Percentiles rank a stretch among this genome's conserved stretches.
Conservation (phyloP, 1,140 invertebrate species). For the Drosophila pseudoobscura region DNA sequence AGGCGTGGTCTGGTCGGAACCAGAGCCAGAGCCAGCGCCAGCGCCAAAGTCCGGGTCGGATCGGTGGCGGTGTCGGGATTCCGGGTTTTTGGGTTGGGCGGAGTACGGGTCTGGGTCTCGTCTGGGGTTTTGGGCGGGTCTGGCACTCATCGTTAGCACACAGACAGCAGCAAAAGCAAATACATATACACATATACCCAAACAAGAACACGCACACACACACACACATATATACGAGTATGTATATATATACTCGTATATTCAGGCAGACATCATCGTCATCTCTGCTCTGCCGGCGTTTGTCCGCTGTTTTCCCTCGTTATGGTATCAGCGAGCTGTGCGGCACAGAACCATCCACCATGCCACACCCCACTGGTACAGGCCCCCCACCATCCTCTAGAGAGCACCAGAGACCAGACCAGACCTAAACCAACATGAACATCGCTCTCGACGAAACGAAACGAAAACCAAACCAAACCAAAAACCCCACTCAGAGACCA, state of each 20-base stretch:
- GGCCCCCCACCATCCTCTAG: no score
- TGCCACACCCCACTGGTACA: conserved; percentile 5
- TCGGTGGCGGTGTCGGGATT: background rate
- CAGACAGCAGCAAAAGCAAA: conserved; percentile 25
- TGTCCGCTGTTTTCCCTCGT: no score
- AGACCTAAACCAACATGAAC: background rate
- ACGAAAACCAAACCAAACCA: conserved; percentile 38
- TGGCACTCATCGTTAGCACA: conserved; percentile 47
- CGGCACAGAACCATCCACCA: no score
- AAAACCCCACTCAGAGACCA: conserved; percentile 43
- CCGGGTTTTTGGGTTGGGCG: conserved; percentile 18
- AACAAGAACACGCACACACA: conserved; percentile 7
- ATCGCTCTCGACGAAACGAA: conserved; percentile 22
- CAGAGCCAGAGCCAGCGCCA: background rate
- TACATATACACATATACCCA: conserved; percentile 23
- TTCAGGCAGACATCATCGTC: conserved; percentile 51
- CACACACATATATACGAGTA: conserved; percentile 8
- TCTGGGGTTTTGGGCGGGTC: conserved; percentile 38
- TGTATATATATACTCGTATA: conserved; percentile 27
- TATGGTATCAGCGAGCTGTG: no score
- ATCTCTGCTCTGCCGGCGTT: background rate
- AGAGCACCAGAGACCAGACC: no score
- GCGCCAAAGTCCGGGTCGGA: background rate
- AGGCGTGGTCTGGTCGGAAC: conserved; percentile 38
- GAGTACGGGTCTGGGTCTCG: conserved; percentile 37